Conservation (phyloP, 2,797 vertebrate genomes). For the Myotis pilosus region DNA sequence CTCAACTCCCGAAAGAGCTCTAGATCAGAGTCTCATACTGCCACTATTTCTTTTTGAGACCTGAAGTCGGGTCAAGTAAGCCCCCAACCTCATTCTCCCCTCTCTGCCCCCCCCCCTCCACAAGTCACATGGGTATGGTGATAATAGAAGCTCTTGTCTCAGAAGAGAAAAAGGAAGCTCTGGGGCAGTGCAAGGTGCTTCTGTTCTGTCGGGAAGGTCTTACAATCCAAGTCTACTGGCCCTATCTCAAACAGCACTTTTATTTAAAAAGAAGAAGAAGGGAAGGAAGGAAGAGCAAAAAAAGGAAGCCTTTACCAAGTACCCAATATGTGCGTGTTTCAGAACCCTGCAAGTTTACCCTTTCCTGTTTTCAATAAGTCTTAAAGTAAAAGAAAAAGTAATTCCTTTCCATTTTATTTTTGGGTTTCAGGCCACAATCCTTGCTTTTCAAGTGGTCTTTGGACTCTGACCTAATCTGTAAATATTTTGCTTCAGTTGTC, state of each 20-base stretch:
- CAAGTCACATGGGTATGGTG: background rate
- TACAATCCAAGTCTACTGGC: background rate
- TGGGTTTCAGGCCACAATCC: background rate
- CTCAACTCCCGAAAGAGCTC: background rate
- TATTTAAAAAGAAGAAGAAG: background rate
- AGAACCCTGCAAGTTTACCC: background rate
- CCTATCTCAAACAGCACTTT: background rate
- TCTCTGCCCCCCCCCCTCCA: background rate
- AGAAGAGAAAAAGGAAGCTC: background rate
- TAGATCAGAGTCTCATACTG: background rate
- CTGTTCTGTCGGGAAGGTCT: background rate
- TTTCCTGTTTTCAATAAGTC: conserved; percentile 17
- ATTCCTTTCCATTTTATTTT: background rate
- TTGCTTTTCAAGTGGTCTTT: conserved; percentile 17
- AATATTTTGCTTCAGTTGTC: conserved; percentile 9
- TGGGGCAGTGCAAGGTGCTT: background rate
- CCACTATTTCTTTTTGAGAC: background rate
- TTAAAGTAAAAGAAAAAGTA: conserved; percentile 2
- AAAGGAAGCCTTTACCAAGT: background rate
- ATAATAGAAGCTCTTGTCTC: background rate
- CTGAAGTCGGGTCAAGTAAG: background rate
- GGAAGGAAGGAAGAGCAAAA: background rate
- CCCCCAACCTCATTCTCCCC: background rate
- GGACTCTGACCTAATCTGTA: background rate
- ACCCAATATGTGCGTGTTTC: background rate